A percentile compares a stretch with the other conserved stretches of the same genome.
These are phyloP conservation scores for Tapera naevia DNA, from an alignment of 2,797 vertebrate species.

Conservation along the genomic window DNA sequence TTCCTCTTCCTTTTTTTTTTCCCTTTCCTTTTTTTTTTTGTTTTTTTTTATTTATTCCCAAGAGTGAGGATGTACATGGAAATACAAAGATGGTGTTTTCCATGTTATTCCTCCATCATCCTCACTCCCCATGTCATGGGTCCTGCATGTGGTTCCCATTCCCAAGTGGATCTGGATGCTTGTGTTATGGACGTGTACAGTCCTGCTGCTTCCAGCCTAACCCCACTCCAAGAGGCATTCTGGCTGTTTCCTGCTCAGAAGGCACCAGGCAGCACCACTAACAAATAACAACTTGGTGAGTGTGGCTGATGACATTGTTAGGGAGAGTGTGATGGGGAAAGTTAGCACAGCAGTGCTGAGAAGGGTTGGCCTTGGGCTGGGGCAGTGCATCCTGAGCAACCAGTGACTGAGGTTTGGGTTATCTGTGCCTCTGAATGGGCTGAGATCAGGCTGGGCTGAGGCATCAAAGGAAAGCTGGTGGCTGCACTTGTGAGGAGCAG, in stretches of 20 bases:
- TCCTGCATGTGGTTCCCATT: neutral
- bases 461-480: neutral
- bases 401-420: neutral
- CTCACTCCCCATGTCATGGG: neutral
- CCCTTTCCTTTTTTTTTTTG: no score
- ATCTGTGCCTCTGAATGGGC: neutral
- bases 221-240: neutral
- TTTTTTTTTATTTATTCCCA: no score
- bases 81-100: neutral
- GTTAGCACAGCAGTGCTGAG: rapidly evolving
- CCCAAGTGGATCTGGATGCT: neutral
- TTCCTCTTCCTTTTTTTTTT: neutral
- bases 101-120: neutral
- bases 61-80: neutral
- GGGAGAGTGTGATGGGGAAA: no score
- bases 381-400: rapidly evolving
- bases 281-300: neutral
- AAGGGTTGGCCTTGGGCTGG: neutral
- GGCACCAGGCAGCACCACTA: neutral
- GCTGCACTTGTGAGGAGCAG: neutral
- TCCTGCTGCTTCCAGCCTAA: neutral
- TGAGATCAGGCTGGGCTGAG: neutral
- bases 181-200: rapidly evolving
- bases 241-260: neutral
- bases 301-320: neutral